These are phyloP conservation scores for Marasmarcha lunaedactyla DNA, from an alignment of 2,888 invertebrate genomes.

Conservation along the genomic window DNA sequence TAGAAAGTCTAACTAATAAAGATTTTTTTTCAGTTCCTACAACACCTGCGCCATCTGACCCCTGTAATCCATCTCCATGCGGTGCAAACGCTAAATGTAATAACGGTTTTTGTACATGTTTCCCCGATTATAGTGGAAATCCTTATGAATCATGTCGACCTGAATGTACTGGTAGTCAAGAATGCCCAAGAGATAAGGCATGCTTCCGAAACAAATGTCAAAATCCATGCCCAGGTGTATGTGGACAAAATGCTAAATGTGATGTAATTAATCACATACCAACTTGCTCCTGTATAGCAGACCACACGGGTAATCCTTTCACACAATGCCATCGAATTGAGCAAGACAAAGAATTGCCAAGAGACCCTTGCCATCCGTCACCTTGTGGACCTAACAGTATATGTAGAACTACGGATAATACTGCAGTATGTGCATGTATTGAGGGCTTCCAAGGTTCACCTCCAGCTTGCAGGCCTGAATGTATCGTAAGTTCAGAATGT, in stretches of 20 bases:
- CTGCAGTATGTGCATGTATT: constrained; percentile 84
- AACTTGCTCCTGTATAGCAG: constrained; percentile 75
- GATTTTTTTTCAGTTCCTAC: constrained; percentile 51
- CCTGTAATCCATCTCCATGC: constrained; percentile 79
- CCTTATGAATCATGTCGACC: constrained; percentile 79
- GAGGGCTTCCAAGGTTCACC: constrained; percentile 83
- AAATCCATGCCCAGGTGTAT: constrained; percentile 81
- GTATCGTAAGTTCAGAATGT: constrained; percentile 86
- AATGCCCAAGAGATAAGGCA: constrained; percentile 77
- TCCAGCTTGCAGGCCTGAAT: constrained; percentile 85
- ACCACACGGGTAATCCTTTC: constrained; percentile 82
- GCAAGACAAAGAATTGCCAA: constrained; percentile 27
- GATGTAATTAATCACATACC: constrained; percentile 82
- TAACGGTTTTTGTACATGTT: constrained; percentile 77
- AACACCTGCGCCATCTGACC: constrained; percentile 52
- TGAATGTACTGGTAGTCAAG: constrained; percentile 78
- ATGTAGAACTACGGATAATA: constrained; percentile 81
- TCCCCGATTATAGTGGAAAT: constrained; percentile 77
- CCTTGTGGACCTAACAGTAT: constrained; percentile 85
- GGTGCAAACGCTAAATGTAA: constrained; percentile 79
- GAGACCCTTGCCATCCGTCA: constrained; percentile 81
- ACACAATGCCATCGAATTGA: constrained; percentile 54
- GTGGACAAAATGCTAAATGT: constrained; percentile 80
- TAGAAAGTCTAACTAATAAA: too few species aligned
- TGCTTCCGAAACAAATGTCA: constrained; percentile 80